Evolutionary conservation across 2,113 vertebrate genomes (phyloP).

Genomic region (Electrona antarctica): DNA sequence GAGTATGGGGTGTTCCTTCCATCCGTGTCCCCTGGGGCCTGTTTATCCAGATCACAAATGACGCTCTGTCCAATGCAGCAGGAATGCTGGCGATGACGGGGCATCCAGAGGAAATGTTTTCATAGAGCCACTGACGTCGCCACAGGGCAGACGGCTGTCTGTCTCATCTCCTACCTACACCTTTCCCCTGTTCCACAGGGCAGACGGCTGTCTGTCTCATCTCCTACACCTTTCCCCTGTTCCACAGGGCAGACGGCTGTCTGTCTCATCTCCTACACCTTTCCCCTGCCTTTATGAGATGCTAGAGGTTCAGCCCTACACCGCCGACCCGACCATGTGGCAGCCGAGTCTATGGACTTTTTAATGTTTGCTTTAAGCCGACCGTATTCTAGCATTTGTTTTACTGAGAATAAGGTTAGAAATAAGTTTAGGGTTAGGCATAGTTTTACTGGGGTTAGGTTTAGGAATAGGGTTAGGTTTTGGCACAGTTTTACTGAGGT

Average conservation of each 20-base stretch:
- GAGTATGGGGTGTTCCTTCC: conserved; percentile 32
- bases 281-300: conserved; percentile 35
- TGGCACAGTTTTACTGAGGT: no score
- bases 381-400: no score
- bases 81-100: conserved; percentile 71
- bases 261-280: conserved; percentile 52
- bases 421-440: no score
- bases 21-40: conserved; percentile 65
- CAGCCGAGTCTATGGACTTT: no score
- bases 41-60: conserved; percentile 68
- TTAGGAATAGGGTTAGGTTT: no score
- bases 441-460: no score
- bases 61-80: conserved; percentile 68
- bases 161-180: conserved; percentile 49
- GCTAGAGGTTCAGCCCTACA: neutral
- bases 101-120: conserved; percentile 65
- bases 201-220: conserved; percentile 51
- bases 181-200: conserved; percentile 51
- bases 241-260: conserved; percentile 54
- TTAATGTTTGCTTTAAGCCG: no score
- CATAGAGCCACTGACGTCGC: conserved; percentile 51
- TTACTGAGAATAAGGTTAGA: no score
- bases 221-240: conserved; percentile 16
- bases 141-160: conserved; percentile 50
- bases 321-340: no score